These are phyloP conservation scores for Enteromius unitaeniatus DNA, from an alignment of 2,797 vertebrate genomes.

Conservation along the genomic window DNA sequence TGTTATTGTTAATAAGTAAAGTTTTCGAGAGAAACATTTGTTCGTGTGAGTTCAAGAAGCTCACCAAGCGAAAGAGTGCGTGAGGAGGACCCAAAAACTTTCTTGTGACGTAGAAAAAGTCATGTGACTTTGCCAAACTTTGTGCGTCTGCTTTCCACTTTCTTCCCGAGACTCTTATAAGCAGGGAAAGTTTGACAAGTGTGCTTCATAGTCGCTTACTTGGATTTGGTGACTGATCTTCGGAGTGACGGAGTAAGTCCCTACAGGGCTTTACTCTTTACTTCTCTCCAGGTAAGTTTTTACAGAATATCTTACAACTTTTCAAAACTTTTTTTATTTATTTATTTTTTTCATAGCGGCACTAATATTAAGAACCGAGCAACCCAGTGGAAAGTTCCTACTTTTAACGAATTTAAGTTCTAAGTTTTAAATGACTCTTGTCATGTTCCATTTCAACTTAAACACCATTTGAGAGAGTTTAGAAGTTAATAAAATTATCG, in stretches of 20 bases:
- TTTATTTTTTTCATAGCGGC: neutral
- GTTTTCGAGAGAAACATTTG: neutral
- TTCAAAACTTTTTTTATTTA: slow-evolving; percentile 13
- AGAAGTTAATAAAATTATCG: neutral
- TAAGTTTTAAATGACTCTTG: neutral
- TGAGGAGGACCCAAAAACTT: slow-evolving; percentile 47
- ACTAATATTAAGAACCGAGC: neutral
- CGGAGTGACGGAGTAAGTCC: slow-evolving; percentile 65
- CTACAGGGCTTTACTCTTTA: slow-evolving; percentile 57
- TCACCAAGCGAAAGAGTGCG: neutral
- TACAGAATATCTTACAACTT: neutral
- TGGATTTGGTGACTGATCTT: slow-evolving; percentile 66
- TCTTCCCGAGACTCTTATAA: slow-evolving; percentile 72
- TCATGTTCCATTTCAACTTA: neutral
- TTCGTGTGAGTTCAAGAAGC: neutral
- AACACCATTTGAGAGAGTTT: neutral
- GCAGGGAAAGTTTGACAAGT: slow-evolving; percentile 75
- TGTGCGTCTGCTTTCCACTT: slow-evolving; percentile 49
- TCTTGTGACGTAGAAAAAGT: slow-evolving; percentile 71
- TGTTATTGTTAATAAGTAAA: neutral
- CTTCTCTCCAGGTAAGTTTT: slow-evolving; percentile 70
- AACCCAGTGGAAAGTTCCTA: neutral
- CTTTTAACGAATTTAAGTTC: neutral
- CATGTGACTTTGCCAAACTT: slow-evolving; percentile 73
- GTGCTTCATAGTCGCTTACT: slow-evolving; percentile 63